phyloP scores from a whole-genome alignment of 2,113 vertebrate species.

The Cottus gobio region DNA sequence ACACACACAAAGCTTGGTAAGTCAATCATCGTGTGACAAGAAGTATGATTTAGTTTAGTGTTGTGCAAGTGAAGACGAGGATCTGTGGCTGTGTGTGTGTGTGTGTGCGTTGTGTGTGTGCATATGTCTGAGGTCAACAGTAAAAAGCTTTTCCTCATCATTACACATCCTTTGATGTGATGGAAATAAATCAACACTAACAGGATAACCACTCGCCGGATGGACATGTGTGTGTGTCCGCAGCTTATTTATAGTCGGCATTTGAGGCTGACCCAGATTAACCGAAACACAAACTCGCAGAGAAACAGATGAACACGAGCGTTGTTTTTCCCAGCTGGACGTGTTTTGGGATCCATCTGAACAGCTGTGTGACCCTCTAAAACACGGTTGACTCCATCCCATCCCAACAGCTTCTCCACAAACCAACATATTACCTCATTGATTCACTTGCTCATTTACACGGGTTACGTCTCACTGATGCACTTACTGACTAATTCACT shows the following conservation, averaged over 20 bases:
- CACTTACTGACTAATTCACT: constrained; percentile 27
- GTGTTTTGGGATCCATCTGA: constrained; percentile 6
- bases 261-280: constrained; percentile 45
- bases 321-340: not conserved
- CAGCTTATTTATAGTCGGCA: constrained; percentile 32
- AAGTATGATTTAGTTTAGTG: constrained; percentile 2
- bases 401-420: not conserved
- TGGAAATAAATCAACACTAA: constrained; percentile 42
- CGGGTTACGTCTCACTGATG: constrained; percentile 33
- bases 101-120: not conserved
- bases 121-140: constrained; percentile 6
- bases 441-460: constrained; percentile 21
- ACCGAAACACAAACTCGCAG: constrained; percentile 33
- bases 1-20: not conserved
- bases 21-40: not conserved
- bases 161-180: constrained; percentile 35
- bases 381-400: not conserved
- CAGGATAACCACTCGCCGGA: constrained; percentile 39
- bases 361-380: constrained; percentile 3
- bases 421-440: not conserved
- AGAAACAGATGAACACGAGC: constrained; percentile 17
- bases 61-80: not conserved
- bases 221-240: constrained; percentile 16
- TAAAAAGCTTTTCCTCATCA: constrained; percentile 10
- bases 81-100: not conserved